Evolutionary conservation across 2,888 invertebrate species (phyloP).

Genomic region (Spisula subtruncata): DNA sequence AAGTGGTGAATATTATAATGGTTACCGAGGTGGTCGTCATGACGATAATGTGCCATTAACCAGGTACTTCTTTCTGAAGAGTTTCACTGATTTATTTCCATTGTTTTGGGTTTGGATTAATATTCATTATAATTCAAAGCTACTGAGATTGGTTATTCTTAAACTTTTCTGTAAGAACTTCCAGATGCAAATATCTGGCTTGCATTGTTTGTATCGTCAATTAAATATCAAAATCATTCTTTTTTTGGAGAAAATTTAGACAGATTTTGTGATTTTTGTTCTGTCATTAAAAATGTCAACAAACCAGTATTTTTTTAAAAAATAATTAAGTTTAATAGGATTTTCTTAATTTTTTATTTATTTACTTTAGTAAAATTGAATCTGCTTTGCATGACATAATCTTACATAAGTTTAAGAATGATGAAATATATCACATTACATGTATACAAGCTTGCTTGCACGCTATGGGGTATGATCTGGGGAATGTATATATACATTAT

Average conservation of each 20-base stretch:
- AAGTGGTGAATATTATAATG: constrained; percentile 16
- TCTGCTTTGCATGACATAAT: constrained; percentile 6
- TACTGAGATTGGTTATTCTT: too few species aligned
- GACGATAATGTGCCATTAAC: constrained; percentile 78
- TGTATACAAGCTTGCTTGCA: not conserved
- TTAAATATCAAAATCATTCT: too few species aligned
- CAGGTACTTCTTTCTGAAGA: constrained; percentile 63
- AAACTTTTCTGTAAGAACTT: too few species aligned
- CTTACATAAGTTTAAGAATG: constrained; percentile 6
- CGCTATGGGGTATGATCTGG: not conserved
- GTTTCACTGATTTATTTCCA: not conserved
- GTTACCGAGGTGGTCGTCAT: constrained; percentile 37
- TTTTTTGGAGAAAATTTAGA: too few species aligned
- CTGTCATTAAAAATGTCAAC: not conserved
- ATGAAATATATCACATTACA: not conserved
- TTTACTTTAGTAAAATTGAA: not conserved
- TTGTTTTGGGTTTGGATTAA: not conserved
- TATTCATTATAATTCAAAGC: not conserved
- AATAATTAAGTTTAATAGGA: not conserved
- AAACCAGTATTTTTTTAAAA: not conserved
- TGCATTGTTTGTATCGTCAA: too few species aligned
- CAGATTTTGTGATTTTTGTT: too few species aligned
- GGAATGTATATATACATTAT: not conserved
- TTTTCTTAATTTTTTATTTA: not conserved
- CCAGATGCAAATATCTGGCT: too few species aligned